Evolutionary conservation across 2,113 vertebrate species (phyloP).

Genomic region (Casuarius casuarius): DNA sequence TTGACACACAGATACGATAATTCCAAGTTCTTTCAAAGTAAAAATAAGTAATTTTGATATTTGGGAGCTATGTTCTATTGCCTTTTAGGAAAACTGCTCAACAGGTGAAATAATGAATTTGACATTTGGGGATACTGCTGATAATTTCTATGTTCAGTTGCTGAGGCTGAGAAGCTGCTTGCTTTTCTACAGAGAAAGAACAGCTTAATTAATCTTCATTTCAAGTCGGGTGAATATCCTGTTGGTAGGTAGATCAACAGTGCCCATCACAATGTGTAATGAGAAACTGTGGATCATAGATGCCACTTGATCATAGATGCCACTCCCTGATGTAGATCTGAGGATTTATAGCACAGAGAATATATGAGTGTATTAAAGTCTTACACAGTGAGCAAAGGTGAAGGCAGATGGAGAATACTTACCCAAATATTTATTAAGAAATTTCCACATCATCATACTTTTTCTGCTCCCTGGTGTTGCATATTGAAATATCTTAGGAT

Average conservation of each 20-base stretch:
- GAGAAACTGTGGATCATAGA: background rate
- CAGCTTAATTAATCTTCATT: slow-evolving; percentile 15
- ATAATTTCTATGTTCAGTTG: background rate
- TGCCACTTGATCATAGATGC: background rate
- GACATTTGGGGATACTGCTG: background rate
- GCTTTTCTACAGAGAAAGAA: background rate
- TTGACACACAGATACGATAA: background rate
- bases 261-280: background rate
- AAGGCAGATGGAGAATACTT: background rate
- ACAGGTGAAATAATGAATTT: background rate
- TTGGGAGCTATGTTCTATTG: background rate
- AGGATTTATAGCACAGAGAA: background rate
- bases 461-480: background rate
- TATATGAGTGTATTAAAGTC: background rate
- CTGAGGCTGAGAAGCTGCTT: background rate
- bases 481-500: background rate
- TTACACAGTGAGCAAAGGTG: background rate
- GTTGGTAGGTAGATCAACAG: background rate
- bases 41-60: background rate
- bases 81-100: background rate
- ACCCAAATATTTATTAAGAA: slow-evolving; percentile 27
- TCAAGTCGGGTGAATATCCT: background rate
- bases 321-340: background rate
- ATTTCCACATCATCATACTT: background rate
- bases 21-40: background rate